Evolutionary conservation across 2,888 invertebrate species (phyloP), one percentile per base, ranked within the genome.

Genomic region (Ormyrus rosae): DNA sequence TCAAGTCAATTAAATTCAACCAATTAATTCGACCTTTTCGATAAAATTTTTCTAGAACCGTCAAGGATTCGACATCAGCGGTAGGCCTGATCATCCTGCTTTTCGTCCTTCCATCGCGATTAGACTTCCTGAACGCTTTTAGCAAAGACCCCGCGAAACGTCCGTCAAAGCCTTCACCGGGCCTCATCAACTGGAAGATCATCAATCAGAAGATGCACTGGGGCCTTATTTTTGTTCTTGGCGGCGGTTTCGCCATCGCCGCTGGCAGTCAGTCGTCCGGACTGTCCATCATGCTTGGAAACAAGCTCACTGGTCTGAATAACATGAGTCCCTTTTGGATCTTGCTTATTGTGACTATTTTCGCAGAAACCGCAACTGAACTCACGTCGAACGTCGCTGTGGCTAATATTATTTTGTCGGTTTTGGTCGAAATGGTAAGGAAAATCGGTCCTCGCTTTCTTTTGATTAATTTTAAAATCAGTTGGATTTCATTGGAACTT

Each of bases 181-280:
- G 95, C 0, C 91, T 97, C 46, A 93, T 97, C 68, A 95, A 95
- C 11, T 98, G 98, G 98, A 95, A 95, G 82, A 94, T 95, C 64
- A 93, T 97, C 46, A 96, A 97, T 87, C 93, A 95, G 74, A 96
- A 96, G 88, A 94, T 97, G 85, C 97, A 97, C 5, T 98, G 98
- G 98, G 96, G 97, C 65, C 93, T 98, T 5, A 93, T 98, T 48
- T 94, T 98, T 86, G 92, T 98, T 70, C 92, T 98, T 72, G 97
- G 97, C 65, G 98, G 98, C 51, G 98, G 98, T 0, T 98, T 98
- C 90, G 97, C 98, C 0, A 92, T 98, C 80, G 97, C 98, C 0
- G 95, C 96, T 83, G 98, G 96, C 81, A 96, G 96, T 85, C 94
- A 95, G 85, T 94, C 92, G 8, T 96, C 96, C 0, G 95, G 95